These are phyloP conservation scores for Amphiura filiformis DNA, from an alignment of 35 echinoderm and acorn worm species.

Conservation along the genomic window DNA sequence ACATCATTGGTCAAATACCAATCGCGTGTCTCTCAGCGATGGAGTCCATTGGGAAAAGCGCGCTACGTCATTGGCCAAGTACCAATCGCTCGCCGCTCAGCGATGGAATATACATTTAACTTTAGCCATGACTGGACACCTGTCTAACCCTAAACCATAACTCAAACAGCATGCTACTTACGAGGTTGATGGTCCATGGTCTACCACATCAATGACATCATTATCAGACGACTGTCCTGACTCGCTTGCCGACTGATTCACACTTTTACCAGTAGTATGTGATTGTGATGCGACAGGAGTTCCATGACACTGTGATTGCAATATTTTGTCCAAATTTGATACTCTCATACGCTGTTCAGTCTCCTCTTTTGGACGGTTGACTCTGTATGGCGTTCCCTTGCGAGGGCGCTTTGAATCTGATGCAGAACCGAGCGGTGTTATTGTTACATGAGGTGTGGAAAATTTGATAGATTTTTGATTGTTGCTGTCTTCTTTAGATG, in stretches of 20 bases:
- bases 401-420: neutral
- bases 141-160: too few relatives aligned
- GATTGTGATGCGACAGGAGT: neutral
- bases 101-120: too few relatives aligned
- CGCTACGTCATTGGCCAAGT: too few relatives aligned
- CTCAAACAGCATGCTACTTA: too few relatives aligned
- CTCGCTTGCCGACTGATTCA: neutral
- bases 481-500: neutral
- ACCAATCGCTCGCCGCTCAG: too few relatives aligned
- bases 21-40: too few relatives aligned
- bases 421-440: neutral
- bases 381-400: neutral
- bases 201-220: neutral
- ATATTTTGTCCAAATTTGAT: constrained; percentile 5
- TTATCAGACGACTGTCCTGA: neutral
- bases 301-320: neutral
- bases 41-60: too few relatives aligned
- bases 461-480: neutral
- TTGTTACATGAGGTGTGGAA: neutral
- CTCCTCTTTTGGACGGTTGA: neutral
- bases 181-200: neutral
- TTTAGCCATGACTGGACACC: too few relatives aligned
- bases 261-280: neutral
- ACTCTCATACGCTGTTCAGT: neutral
- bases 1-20: too few relatives aligned